phyloP scores from a whole-genome alignment of 2,113 vertebrate genomes.

The Clinocottus analis region DNA sequence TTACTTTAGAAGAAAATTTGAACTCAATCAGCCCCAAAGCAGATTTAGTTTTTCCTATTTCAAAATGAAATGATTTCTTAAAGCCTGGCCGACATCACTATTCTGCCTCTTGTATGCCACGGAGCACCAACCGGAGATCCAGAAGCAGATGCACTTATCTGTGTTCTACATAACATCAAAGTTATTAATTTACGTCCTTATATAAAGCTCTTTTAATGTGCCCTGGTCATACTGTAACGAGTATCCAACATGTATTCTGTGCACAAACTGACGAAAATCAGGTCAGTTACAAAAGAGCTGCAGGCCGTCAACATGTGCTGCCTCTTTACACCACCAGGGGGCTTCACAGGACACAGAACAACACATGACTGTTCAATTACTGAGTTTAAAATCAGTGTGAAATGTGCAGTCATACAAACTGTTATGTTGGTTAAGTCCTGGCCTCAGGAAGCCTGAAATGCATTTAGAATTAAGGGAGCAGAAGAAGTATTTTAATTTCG shows the following conservation, averaged over 20 bases:
- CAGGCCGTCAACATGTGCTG: background rate
- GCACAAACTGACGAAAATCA: background rate
- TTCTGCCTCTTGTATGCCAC: too few species aligned
- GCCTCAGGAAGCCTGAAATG: background rate
- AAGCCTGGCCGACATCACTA: background rate
- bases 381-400: background rate
- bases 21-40: background rate
- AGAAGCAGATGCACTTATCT: too few species aligned
- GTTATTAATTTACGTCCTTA: background rate
- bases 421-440: background rate
- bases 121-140: too few species aligned
- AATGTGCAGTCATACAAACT: background rate
- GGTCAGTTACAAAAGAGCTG: constrained; percentile 44
- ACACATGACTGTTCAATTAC: background rate
- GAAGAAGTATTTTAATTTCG: background rate
- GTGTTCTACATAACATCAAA: background rate
- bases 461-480: background rate
- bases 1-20: too few species aligned
- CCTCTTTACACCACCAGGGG: constrained; percentile 47
- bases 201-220: background rate
- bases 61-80: background rate
- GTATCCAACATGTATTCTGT: background rate
- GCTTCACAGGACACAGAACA: constrained; percentile 22
- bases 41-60: background rate
- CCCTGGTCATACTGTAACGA: background rate